Base-by-base conservation (phyloP, 1,140 invertebrate genomes). In the Cheumatopsyche charites region DNA sequence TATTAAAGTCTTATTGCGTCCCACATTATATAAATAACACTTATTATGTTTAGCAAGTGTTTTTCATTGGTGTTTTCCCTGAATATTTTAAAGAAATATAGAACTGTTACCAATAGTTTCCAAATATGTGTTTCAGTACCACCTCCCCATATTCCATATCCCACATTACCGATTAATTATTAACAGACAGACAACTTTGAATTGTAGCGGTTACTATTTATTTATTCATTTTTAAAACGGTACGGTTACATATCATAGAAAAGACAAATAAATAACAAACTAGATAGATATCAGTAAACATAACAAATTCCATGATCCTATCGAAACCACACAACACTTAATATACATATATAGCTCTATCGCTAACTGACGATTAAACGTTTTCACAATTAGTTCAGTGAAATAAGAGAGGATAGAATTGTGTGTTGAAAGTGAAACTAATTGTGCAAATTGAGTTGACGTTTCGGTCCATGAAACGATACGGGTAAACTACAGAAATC, bases 31-130 rank as follows among this genome's bases (percentile, higher is more conserved):
- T 73, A 52, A 62, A 49, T 73, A 36, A 71, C 75, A 73, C 72
- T 73, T 71, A 73, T 73, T 76, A 76, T 73, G 72, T 76, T 72
- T 73, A 76, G 75, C 72, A 76, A 76, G 72, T 76, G 75, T 76
- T 73, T 75, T 73, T 73, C 58, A 76, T 73, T 76, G 75, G 75
- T 76, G 75, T 76, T 76, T 76, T 76, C 69, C 74, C 71, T 75
- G 71, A 75, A 75, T 75, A 75, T 73, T 76, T 76, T 76, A 76
- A 76, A 70, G 69, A 76, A 76, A 76, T 76, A 76, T 76, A 76
- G 75, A 71, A 76, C 75, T 76, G 75, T 76, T 76, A 76, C 72
- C 72, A 68, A 76, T 76, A 76, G 75, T 76, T 76, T 76, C 72
- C 75, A 76, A 76, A 76, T 69, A 65, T 71, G 58, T 63, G 29